Conservation (phyloP, 92 coral and sea anemone species). For the Pocillopora grandis region DNA sequence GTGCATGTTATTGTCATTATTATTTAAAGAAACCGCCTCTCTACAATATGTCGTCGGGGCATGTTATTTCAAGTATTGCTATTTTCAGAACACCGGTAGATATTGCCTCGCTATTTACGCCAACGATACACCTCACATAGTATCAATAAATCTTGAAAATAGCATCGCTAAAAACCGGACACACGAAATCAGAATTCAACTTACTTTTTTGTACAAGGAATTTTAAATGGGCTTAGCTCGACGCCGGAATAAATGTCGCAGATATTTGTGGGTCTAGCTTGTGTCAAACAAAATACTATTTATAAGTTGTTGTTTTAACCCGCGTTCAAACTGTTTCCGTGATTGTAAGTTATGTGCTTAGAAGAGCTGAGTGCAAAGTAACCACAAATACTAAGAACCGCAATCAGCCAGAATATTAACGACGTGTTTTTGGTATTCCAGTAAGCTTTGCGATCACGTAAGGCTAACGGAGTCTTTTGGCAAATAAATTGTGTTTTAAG, state of each 20-base stretch:
- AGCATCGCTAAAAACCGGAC: neutral
- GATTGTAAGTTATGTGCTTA: constrained; percentile 12
- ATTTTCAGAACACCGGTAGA: constrained; percentile 16
- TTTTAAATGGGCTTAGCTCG: too few relatives aligned
- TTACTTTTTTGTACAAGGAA: neutral
- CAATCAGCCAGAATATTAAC: neutral
- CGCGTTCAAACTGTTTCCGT: constrained; percentile 12
- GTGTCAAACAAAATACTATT: neutral
- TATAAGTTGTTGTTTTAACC: constrained; percentile 6
- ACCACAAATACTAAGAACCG: constrained; percentile 17
- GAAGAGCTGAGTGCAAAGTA: neutral
- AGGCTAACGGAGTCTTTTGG: neutral
- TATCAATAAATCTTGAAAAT: constrained; percentile 4
- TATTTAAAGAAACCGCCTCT: constrained; percentile 23
- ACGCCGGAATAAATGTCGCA: too few relatives aligned
- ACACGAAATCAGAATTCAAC: neutral
- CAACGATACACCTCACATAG: neutral
- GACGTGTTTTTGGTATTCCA: neutral
- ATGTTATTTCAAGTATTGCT: neutral
- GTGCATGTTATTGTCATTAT: neutral
- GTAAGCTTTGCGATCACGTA: neutral
- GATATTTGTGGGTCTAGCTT: too few relatives aligned
- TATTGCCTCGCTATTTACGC: constrained; percentile 8
- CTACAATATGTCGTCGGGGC: neutral
- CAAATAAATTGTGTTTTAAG: neutral